Percentiles rank a stretch among this genome's conserved stretches.
Conservation (phyloP, 2,113 vertebrate species). For the Onychostoma macrolepis region DNA sequence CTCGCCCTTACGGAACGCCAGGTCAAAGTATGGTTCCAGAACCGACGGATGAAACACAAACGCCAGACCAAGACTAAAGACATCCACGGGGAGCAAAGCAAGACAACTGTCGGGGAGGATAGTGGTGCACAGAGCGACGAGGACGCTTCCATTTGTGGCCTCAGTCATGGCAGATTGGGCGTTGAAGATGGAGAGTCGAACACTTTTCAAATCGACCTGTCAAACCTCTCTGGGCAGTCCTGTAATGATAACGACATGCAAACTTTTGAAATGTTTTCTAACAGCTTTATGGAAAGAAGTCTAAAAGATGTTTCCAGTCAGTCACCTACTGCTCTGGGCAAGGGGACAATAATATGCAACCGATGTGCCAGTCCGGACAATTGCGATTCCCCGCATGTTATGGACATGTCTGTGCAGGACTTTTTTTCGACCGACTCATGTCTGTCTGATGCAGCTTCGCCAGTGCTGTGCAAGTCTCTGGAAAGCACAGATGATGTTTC, state of each 20-base stretch:
- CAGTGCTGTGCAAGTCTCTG: slow-evolving; percentile 84
- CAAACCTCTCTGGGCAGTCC: slow-evolving; percentile 80
- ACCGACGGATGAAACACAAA: slow-evolving; percentile 95
- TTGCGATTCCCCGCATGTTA: slow-evolving; percentile 80
- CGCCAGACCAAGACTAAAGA: slow-evolving; percentile 91
- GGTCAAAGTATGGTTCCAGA: slow-evolving; percentile 97
- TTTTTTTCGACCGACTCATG: slow-evolving; percentile 88
- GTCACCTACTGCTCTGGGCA: slow-evolving; percentile 87
- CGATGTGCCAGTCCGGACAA: slow-evolving; percentile 89
- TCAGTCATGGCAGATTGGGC: slow-evolving; percentile 75
- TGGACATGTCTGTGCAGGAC: slow-evolving; percentile 87
- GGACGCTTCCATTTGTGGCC: slow-evolving; percentile 80
- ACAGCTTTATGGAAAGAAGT: slow-evolving; percentile 93
- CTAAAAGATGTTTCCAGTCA: slow-evolving; percentile 88
- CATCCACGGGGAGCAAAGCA: slow-evolving; percentile 86
- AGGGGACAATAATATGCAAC: slow-evolving; percentile 88
- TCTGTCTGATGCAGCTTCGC: slow-evolving; percentile 85
- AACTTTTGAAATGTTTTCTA: slow-evolving; percentile 81
- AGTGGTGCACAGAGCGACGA: slow-evolving; percentile 76
- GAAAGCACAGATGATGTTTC: slow-evolving; percentile 86
- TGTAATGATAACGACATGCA: slow-evolving; percentile 83
- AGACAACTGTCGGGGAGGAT: slow-evolving; percentile 79
- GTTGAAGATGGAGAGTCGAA: slow-evolving; percentile 85
- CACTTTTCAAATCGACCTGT: slow-evolving; percentile 85
- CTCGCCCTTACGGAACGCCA: slow-evolving; percentile 94